Evolutionary conservation across 2,888 invertebrate species (phyloP).

Genomic region (Cheilosia vernalis): DNA sequence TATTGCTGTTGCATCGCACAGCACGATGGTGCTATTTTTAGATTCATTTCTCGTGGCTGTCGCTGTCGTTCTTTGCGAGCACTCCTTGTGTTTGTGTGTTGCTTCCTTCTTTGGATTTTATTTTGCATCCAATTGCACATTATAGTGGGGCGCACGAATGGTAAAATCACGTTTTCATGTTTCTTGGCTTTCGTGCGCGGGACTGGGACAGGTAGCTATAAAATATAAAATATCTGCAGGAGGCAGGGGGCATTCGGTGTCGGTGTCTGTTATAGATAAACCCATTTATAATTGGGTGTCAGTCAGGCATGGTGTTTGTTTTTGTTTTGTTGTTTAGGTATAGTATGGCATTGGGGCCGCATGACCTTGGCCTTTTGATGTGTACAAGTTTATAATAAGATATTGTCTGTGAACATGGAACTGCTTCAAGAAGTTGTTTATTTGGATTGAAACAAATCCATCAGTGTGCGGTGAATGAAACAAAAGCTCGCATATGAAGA

Average conservation of each 20-base stretch:
- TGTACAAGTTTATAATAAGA: slow-evolving; percentile 6
- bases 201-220: background rate
- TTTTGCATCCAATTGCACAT: slow-evolving; percentile 56
- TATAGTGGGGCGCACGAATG: slow-evolving; percentile 60
- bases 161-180: slow-evolving; percentile 66
- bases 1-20: background rate
- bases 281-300: slow-evolving; percentile 61
- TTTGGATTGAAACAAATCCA: background rate
- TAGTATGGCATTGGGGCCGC: slow-evolving; percentile 17
- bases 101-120: slow-evolving; percentile 53
- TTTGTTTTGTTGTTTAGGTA: slow-evolving; percentile 16
- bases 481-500: no score
- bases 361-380: slow-evolving; percentile 58
- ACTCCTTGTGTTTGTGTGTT: background rate
- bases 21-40: slow-evolving; percentile 46
- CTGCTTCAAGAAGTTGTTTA: no score
- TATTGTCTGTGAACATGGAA: background rate
- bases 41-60: slow-evolving; percentile 9
- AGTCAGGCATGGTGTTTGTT: slow-evolving; percentile 43
- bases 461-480: background rate
- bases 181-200: slow-evolving; percentile 26
- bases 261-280: slow-evolving; percentile 7
- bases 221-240: background rate
- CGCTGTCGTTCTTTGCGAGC: background rate
- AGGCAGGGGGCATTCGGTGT: background rate